Percentiles rank a stretch among this genome's conserved stretches.
Conservation (phyloP, 2,888 invertebrate species). For the Globia sparganii region DNA sequence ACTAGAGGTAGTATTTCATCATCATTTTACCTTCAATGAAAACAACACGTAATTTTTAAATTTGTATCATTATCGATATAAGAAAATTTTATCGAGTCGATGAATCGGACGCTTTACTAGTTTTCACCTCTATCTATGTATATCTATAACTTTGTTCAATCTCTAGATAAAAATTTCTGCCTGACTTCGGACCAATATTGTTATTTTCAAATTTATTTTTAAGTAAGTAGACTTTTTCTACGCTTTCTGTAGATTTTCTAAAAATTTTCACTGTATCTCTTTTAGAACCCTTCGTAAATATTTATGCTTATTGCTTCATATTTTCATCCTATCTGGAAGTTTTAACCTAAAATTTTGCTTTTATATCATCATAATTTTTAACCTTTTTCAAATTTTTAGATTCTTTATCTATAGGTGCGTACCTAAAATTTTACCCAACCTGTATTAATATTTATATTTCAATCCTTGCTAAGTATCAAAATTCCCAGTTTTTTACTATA, state of each 20-base stretch:
- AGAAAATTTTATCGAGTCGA: constrained; percentile 40
- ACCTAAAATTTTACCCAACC: constrained; percentile 21
- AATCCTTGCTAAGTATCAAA: constrained; percentile 21
- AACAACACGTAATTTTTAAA: constrained; percentile 2
- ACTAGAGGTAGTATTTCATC: constrained; percentile 3
- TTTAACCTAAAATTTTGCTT: constrained; percentile 28
- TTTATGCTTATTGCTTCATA: constrained; percentile 51
- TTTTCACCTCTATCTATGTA: constrained; percentile 33
- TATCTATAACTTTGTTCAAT: constrained; percentile 48
- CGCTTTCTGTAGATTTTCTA: constrained; percentile 71
- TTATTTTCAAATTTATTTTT: constrained; percentile 84
- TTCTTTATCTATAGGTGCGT: constrained; percentile 1
- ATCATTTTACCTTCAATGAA: background rate
- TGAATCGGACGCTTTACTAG: constrained; percentile 49
- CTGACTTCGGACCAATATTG: constrained; percentile 83
- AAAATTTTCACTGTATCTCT: constrained; percentile 53
- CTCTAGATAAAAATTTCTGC: constrained; percentile 68
- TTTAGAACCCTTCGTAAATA: constrained; percentile 44
- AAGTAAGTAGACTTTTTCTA: constrained; percentile 74
- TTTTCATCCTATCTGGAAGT: constrained; percentile 26
- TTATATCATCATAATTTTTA: constrained; percentile 5
- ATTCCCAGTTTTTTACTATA: constrained; percentile 38
- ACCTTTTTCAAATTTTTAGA: constrained; percentile 16
- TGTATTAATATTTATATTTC: constrained; percentile 19
- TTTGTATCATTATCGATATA: constrained; percentile 62